Conservation (phyloP, 1,140 invertebrate genomes). For the Oppia nitens region DNA sequence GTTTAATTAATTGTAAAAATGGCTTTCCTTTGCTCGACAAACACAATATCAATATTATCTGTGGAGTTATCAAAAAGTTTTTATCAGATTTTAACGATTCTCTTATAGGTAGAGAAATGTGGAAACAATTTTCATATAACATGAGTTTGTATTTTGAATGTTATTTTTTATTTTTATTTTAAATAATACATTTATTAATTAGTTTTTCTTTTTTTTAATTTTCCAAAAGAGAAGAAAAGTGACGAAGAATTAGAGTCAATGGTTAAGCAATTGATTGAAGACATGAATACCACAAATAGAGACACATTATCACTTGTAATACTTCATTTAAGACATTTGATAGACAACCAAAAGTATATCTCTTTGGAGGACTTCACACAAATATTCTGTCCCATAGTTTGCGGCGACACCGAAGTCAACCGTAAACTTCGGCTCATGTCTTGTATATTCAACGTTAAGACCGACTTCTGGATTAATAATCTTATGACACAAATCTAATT, state of each 20-base stretch:
- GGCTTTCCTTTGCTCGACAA: background rate
- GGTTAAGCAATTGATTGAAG: background rate
- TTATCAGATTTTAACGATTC: background rate
- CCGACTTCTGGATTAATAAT: background rate
- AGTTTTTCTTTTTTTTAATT: background rate
- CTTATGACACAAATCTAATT: background rate
- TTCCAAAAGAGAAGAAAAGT: conserved; percentile 4
- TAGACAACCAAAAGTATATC: background rate
- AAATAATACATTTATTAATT: background rate
- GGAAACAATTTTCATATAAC: conserved; percentile 2
- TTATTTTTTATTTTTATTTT: background rate
- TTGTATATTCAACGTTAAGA: background rate
- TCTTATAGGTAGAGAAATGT: background rate
- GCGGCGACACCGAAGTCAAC: conserved; percentile 1
- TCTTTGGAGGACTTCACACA: conserved; percentile 1
- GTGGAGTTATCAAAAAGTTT: conserved; percentile 10
- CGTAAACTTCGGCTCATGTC: conserved; percentile 6
- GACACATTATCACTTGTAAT: conserved; percentile 4
- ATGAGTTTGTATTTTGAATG: conserved; percentile 1
- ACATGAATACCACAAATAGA: background rate
- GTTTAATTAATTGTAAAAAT: background rate
- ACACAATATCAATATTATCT: background rate
- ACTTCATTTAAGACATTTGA: conserved; percentile 5
- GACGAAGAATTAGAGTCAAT: background rate
- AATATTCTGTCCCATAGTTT: conserved; percentile 11